Conservation (phyloP, 2,797 vertebrate genomes). For the Brotula barbata region DNA sequence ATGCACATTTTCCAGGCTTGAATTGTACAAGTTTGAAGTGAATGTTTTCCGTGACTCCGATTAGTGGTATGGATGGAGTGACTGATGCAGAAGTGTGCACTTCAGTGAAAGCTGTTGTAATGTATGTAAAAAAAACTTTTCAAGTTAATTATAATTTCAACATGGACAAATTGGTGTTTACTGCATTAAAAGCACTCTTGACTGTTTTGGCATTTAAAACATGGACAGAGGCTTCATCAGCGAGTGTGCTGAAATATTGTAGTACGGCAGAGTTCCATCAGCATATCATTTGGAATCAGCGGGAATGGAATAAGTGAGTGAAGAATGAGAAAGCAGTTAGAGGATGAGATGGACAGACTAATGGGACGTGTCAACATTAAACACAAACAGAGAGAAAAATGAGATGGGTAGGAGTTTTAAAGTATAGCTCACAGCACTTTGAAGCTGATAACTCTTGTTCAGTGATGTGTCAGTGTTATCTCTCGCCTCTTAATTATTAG, state of each 20-base stretch:
- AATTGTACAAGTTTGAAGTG: too few species aligned
- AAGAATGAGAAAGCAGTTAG: not conserved
- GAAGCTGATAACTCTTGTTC: conserved; percentile 36
- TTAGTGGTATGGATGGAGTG: not conserved
- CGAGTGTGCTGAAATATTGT: conserved; percentile 68
- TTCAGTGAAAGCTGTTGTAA: not conserved
- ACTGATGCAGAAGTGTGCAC: not conserved
- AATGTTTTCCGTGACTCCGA: conserved; percentile 6
- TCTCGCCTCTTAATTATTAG: conserved; percentile 65
- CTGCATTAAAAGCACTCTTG: too few species aligned
- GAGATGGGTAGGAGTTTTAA: conserved; percentile 48
- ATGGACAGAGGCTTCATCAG: conserved; percentile 25
- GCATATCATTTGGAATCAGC: conserved; percentile 43
- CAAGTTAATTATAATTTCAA: too few species aligned
- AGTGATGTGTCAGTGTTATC: conserved; percentile 70
- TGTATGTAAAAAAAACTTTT: too few species aligned
- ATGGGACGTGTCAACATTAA: conserved; percentile 64
- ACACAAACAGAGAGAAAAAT: conserved; percentile 48
- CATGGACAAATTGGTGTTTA: too few species aligned
- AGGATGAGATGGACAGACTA: conserved; percentile 51
- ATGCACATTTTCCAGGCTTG: conserved; percentile 4
- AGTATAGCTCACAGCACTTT: conserved; percentile 52
- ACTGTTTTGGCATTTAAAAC: conserved; percentile 2
- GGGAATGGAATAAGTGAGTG: not conserved
- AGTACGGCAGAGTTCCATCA: conserved; percentile 53